Base-by-base conservation (phyloP, 2,888 invertebrate genomes). In the Mythimna loreyi region DNA sequence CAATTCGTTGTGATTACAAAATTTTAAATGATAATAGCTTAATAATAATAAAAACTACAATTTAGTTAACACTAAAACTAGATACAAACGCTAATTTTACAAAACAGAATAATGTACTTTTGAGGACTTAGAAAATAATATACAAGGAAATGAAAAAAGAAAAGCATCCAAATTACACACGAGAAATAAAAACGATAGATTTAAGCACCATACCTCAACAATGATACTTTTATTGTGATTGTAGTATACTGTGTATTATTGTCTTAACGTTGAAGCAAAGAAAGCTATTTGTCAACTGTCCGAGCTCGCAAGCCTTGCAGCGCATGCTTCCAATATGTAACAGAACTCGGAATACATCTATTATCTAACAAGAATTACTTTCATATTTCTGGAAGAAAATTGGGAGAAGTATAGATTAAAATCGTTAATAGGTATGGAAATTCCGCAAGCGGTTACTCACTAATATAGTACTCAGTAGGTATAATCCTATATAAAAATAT, bases 81-180 rank as follows among this genome's bases (percentile, higher is more conserved):
- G 61, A 79, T 81, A 79, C 81, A 78, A 81, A 78, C 71, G 67
- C 75, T 62, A 84, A 68, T 75, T 72, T 71, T 83, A 77, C 65
- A 59, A 76, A 83, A 75, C 66, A 75, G 65, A 78, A 72, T 81
- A 78, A 82, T 85, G 83, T 85, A 85, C 86, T 85, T 81, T 81
- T 57, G 75, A 73, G 62, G 63, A 73, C 74, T 78, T 85, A 81
- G 70, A 69, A 72, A 75, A 80, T 62, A 85, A 76, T 79, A 83
- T 82, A 80, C 80, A 84, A 76, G 72, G 67, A 71, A 80, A 78
- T 72, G 6, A 19, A 40, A 79, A 79, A 78, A 78, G 59, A 61
- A 81, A 85, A 83, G 78, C 83, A 83, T 82, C 70, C 73, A 80
- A 80, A 88, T 88, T 87, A 86, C 87, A 86, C 86, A 82, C 78